phyloP scores from a whole-genome alignment of 2,888 invertebrate species.

The Andrena bicolor region DNA sequence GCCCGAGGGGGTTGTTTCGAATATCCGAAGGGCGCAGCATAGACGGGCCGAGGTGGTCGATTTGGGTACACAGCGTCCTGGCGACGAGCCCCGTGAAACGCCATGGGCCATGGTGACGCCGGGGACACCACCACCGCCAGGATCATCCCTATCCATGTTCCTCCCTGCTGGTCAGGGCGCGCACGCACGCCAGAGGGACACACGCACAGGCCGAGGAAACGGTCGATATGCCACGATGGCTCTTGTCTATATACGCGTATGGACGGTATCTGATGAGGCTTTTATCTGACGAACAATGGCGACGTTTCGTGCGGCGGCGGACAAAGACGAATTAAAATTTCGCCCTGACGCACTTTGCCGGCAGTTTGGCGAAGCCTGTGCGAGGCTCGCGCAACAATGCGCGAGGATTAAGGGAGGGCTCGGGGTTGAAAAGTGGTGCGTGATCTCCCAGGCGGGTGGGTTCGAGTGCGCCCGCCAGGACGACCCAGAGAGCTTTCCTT shows the following conservation, averaged over 20 bases:
- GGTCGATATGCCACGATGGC: conserved; percentile 71
- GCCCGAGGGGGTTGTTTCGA: conserved; percentile 36
- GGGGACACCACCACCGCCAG: conserved; percentile 33
- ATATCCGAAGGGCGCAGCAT: conserved; percentile 43
- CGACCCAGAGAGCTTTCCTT: conserved; percentile 16
- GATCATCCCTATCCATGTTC: background rate
- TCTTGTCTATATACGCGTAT: conserved; percentile 23
- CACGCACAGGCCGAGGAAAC: conserved; percentile 39
- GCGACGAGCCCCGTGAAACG: conserved; percentile 2
- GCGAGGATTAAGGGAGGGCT: conserved; percentile 25
- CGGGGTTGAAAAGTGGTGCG: conserved; percentile 8
- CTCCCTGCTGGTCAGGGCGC: background rate
- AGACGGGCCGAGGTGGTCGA: conserved; percentile 52
- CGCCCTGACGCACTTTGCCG: conserved; percentile 51
- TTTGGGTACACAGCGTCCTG: conserved; percentile 36
- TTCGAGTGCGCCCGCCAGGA: conserved; percentile 10
- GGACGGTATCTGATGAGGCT: conserved; percentile 65
- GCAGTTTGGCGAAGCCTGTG: background rate
- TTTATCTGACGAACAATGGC: conserved; percentile 71
- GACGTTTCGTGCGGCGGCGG: conserved; percentile 50
- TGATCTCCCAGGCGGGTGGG: background rate
- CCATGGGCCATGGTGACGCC: background rate
- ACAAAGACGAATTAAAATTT: conserved; percentile 71
- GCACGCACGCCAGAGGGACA: background rate
- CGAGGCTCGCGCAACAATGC: conserved; percentile 39